Conservation (phyloP, 2,888 invertebrate species). For the Lycophotia porphyrea region DNA sequence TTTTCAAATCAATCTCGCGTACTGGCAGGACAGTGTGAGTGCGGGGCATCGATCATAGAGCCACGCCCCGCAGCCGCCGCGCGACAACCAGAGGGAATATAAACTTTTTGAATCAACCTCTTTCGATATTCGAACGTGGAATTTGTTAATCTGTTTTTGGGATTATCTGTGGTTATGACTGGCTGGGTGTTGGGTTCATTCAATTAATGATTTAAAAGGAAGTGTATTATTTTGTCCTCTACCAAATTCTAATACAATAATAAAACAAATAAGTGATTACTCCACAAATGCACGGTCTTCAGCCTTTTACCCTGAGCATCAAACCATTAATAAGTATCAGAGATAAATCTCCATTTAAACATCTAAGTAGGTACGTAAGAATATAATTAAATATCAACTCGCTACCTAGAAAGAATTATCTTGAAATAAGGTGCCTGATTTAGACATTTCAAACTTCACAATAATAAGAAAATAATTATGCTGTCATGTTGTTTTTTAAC, state of each 20-base stretch:
- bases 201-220: conserved; percentile 25
- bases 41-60: conserved; percentile 82
- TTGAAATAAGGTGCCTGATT: not conserved
- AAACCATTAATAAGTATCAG: not conserved
- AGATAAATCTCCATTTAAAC: not conserved
- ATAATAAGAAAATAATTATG: not conserved
- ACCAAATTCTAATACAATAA: not conserved
- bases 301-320: not conserved
- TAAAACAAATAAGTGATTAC: not conserved
- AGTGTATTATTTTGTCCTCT: not conserved
- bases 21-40: conserved; percentile 62
- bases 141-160: conserved; percentile 69
- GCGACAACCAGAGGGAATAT: conserved; percentile 75
- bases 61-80: conserved; percentile 81
- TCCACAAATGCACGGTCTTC: not conserved
- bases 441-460: not conserved
- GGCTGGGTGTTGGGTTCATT: conserved; percentile 17
- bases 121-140: conserved; percentile 62
- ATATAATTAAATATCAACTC: not conserved
- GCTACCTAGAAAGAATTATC: not conserved
- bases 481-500: not conserved
- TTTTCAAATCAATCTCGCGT: conserved; percentile 67
- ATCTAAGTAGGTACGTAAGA: not conserved
- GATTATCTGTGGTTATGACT: conserved; percentile 55
- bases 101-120: conserved; percentile 75